These are phyloP conservation scores for Bombylius major DNA, from an alignment of 2,888 invertebrate species.

Conservation along the genomic window DNA sequence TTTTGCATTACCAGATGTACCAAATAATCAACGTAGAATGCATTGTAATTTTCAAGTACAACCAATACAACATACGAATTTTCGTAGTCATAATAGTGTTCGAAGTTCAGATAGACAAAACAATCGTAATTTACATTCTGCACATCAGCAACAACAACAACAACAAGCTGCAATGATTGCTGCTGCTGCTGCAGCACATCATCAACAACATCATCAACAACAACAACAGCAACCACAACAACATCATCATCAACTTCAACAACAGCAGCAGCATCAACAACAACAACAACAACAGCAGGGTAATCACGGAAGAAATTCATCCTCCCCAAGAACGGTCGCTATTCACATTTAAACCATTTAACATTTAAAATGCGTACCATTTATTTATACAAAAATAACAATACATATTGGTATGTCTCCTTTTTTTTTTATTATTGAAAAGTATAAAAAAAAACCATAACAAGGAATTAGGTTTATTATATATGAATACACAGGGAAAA, in stretches of 20 bases:
- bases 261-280: slow-evolving; percentile 1
- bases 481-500: too few species aligned
- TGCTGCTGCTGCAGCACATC: slow-evolving; percentile 16
- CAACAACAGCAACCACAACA: slow-evolving; percentile 24
- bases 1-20: slow-evolving; percentile 76
- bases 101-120: slow-evolving; percentile 45
- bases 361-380: neutral
- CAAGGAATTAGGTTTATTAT: too few species aligned
- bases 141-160: slow-evolving; percentile 26
- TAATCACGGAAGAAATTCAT: slow-evolving; percentile 9
- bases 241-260: slow-evolving; percentile 27
- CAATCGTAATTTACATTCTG: slow-evolving; percentile 13
- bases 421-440: too few species aligned
- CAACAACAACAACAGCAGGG: slow-evolving; percentile 16
- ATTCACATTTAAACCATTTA: slow-evolving; percentile 18
- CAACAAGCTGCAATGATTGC: slow-evolving; percentile 27
- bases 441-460: too few species aligned
- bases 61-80: slow-evolving; percentile 65
- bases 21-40: slow-evolving; percentile 35
- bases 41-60: slow-evolving; percentile 33
- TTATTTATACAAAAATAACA: too few species aligned
- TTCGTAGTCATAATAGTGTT: slow-evolving; percentile 36
- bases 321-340: slow-evolving; percentile 21
- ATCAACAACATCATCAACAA: slow-evolving; percentile 23
- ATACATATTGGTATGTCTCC: too few species aligned